Conservation (phyloP, 64 coral and sea anemone genomes). For the Porites australiensis region DNA sequence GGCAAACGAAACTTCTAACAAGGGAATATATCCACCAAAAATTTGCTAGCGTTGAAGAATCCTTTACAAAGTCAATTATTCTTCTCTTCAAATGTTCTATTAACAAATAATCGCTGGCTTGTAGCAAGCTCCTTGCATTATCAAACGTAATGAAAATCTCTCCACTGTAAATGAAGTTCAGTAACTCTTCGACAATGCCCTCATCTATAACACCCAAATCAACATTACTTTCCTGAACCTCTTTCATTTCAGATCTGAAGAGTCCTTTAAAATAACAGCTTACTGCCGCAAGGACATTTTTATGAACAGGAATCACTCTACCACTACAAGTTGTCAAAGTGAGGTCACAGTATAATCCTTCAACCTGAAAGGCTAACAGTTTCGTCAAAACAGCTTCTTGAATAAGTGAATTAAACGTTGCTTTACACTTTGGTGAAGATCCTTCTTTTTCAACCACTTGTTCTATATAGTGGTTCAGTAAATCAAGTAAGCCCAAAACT, state of each 20-base stretch:
- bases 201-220: slow-evolving; percentile 50
- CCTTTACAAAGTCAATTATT: slow-evolving; percentile 49
- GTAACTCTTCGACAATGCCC: slow-evolving; percentile 14
- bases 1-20: slow-evolving; percentile 40
- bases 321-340: slow-evolving; percentile 35
- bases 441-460: background rate
- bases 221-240: slow-evolving; percentile 38
- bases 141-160: slow-evolving; percentile 26
- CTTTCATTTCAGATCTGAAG: slow-evolving; percentile 42
- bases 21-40: slow-evolving; percentile 44
- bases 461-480: background rate
- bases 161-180: slow-evolving; percentile 41
- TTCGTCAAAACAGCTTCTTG: slow-evolving; percentile 11
- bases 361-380: background rate
- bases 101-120: slow-evolving; percentile 52
- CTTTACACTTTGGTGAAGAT: background rate
- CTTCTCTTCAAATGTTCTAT: slow-evolving; percentile 37
- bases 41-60: background rate
- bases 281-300: slow-evolving; percentile 21
- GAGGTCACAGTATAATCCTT: slow-evolving; percentile 32
- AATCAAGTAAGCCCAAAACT: background rate
- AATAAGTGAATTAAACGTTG: background rate
- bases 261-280: slow-evolving; percentile 55
- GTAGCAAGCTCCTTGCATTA: slow-evolving; percentile 27
- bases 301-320: slow-evolving; percentile 24